Conservation (phyloP, 2,113 vertebrate genomes). For the Laticauda colubrina region DNA sequence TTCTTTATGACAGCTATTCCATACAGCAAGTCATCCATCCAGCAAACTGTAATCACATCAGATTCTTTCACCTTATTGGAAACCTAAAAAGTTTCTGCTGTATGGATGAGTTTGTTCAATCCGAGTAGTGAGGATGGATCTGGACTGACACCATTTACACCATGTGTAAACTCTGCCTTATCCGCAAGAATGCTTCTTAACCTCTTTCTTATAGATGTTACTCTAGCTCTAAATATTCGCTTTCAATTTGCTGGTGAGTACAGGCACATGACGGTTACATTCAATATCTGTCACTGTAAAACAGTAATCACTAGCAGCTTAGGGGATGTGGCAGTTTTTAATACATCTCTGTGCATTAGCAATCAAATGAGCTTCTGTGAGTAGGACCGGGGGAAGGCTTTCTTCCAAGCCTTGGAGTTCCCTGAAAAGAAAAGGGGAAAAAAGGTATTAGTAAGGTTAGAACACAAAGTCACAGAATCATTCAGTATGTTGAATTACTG, state of each 20-base stretch:
- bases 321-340: conserved; percentile 51
- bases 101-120: not conserved
- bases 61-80: not conserved
- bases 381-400: conserved; percentile 89
- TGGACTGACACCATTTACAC: not conserved
- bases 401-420: conserved; percentile 89
- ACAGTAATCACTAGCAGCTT: conserved; percentile 78
- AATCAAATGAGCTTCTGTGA: conserved; percentile 84
- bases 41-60: not conserved
- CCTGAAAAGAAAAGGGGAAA: conserved; percentile 66
- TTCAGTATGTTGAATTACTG: not conserved
- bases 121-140: not conserved
- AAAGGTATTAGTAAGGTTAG: not conserved
- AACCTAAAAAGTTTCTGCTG: not conserved
- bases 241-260: conserved; percentile 74
- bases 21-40: not conserved
- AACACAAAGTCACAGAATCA: not conserved
- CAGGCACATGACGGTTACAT: conserved; percentile 77
- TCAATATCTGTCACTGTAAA: conserved; percentile 77
- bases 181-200: conserved; percentile 28
- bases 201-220: conserved; percentile 51
- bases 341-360: conserved; percentile 53
- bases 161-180: not conserved
- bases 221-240: conserved; percentile 48
- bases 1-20: not conserved